Base-by-base conservation (phyloP, 2,888 invertebrate species). In the Pandemis cinnamomeana region DNA sequence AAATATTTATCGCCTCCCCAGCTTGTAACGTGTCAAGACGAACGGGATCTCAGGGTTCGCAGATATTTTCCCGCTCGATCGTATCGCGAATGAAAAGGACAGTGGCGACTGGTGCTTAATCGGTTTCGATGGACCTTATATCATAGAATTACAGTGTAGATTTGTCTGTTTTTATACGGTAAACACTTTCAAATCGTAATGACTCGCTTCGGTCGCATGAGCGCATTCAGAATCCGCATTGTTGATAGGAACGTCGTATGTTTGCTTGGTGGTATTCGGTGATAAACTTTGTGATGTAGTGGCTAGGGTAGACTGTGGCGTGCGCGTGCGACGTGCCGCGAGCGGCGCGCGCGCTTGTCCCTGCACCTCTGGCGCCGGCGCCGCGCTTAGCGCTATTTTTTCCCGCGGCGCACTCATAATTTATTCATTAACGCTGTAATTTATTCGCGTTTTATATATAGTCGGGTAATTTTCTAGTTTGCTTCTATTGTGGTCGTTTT, bases 161-260 rank as follows among this genome's bases (percentile, higher is more conserved):
- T 89, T 88, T 77, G 86, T 85, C 81, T 89, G 86, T 84, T 85
- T 84, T 85, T 86, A 80, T 72, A 58, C 82, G 78, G 77, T 81
- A 81, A 79, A 85, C 84, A 89, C 87, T 89, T 90, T 89, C 87
- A 88, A 89, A 92, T 92, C 89, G 89, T 90, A 90, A 91, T 92
- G 89, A 87, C 90, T 92, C 86, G 92, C 89, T 91, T 92, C 92
- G 93, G 93, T 93, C 90, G 91, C 92, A 89, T 93, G 93, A 91
- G 87, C 92, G 91, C 93, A 91, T 92, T 92, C 89, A 89, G 85
- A 87, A 81, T 83, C 83, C 76, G 79, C 75, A 70, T 81, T 83
- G 79, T 80, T 76, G 80, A 72, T 77, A 76, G 76, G 60, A 90
- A 89, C 77, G 90, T 84, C 85, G 79, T 89, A 91, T 82, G 77